These are phyloP conservation scores for Pelosia muscerda DNA, from an alignment of 2,888 invertebrate species.

Conservation along the genomic window DNA sequence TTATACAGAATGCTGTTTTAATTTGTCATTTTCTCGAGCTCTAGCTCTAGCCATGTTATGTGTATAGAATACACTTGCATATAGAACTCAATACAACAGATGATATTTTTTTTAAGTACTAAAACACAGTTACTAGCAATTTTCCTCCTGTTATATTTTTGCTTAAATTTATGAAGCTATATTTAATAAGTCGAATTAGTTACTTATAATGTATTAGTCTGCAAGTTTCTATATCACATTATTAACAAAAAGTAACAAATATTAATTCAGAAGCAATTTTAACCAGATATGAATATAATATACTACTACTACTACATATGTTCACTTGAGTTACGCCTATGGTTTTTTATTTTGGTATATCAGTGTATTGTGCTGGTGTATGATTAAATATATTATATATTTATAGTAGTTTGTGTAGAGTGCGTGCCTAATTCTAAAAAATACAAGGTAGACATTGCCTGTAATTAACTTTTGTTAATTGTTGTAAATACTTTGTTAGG, in stretches of 20 bases:
- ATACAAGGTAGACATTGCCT: conserved; percentile 18
- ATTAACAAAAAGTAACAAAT: background rate
- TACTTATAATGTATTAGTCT: background rate
- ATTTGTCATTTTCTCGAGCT: background rate
- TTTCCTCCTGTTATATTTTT: background rate
- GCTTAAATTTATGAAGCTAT: background rate
- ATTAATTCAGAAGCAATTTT: background rate
- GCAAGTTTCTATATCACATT: background rate
- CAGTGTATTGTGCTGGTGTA: conserved; percentile 7
- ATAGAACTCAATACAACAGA: too few relatives aligned
- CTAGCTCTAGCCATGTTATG: background rate
- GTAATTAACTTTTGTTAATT: conserved; percentile 14
- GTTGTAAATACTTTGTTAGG: conserved; percentile 18
- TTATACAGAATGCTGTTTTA: background rate
- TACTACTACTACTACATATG: background rate
- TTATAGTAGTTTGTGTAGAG: conserved; percentile 11
- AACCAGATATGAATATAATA: background rate
- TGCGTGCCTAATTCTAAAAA: conserved; percentile 25
- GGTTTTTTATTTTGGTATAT: background rate
- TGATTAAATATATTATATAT: background rate
- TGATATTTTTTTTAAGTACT: background rate
- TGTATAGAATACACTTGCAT: background rate
- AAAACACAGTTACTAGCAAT: background rate
- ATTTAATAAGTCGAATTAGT: background rate
- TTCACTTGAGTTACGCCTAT: background rate